Evolutionary conservation across 2,888 invertebrate genomes (phyloP).

Genomic region (Pterobdella sp.): DNA sequence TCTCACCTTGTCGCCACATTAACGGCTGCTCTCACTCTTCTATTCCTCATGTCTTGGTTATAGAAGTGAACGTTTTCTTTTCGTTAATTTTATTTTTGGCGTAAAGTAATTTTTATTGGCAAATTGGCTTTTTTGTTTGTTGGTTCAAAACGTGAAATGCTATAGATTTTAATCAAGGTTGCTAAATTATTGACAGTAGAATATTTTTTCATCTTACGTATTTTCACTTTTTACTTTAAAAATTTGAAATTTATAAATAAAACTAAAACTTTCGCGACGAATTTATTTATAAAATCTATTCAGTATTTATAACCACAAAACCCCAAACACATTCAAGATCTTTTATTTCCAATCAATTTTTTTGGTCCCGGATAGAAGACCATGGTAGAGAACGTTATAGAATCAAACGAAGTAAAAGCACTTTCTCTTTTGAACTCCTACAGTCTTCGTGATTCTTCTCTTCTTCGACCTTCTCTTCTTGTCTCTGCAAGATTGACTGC

Average conservation of each 20-base stretch:
- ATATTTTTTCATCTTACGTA: background rate
- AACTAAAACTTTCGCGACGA: background rate
- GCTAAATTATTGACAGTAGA: background rate
- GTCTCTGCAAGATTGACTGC: background rate
- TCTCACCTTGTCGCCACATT: background rate
- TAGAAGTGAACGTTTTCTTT: background rate
- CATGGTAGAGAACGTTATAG: background rate
- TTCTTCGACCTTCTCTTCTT: slow-evolving; percentile 19
- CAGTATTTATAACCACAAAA: background rate
- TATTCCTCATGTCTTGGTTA: background rate
- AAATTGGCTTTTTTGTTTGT: background rate
- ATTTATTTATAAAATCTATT: background rate
- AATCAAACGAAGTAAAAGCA: slow-evolving; percentile 22
- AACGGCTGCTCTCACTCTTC: no score
- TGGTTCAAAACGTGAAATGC: background rate
- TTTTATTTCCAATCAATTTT: background rate
- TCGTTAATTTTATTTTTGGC: background rate
- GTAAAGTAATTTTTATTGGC: background rate
- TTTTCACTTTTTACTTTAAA: background rate
- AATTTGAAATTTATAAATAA: background rate
- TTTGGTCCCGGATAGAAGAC: background rate
- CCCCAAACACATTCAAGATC: background rate
- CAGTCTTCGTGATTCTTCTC: slow-evolving; percentile 13
- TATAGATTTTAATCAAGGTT: background rate
- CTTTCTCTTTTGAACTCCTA: slow-evolving; percentile 20